Evolutionary conservation across 1,140 invertebrate species (phyloP), one percentile per base, ranked within the genome.

Genomic region (Luehdorfia chinensis): DNA sequence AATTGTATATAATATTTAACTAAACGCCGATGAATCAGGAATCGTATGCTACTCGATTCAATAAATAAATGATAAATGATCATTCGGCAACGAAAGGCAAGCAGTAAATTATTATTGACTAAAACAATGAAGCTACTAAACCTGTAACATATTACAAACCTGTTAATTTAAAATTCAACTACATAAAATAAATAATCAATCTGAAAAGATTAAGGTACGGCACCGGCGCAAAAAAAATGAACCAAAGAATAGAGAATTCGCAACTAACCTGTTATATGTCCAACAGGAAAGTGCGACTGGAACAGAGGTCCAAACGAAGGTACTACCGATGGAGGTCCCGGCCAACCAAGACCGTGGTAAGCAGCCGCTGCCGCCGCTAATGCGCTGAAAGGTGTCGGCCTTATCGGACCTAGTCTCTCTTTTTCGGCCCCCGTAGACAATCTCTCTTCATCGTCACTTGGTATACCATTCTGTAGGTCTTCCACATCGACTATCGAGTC

Each of bases 401-500:
- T 69, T 12, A 92, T 71, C 1, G 67, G 67, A 7, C 65, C 91
- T 37, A 91, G 78, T 44, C 88, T 74, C 44, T 81, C 78, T 36
- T 84, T 84, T 45, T 73, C 71, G n/a, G 55, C 64, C 12, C 51
- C 45, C 19, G 64, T 66, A 16, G 78, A 68, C 13, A 69, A 62
- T 55, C 87, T 81, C 61, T 77, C 88, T 49, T 78, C 80, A 25
- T 87, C 86, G 51, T 86, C 75, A 63, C 74, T 75, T 31, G 64
- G 61, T 2, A 66, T 66, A 19, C 90, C 89, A 36, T 87, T 88
- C 66, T 90, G 89, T 55, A 92, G 71, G 60, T 92, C 91, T 70
- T 92, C 91, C 15, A 92, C 91, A 60, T 92, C 91, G 4, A 92
- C 90, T 71, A 91, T 91, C 4, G 90, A 91, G 55, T 91, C 90